These are phyloP conservation scores for Chiridota heheva DNA, from an alignment of 35 echinoderm and acorn worm genomes.

Conservation along the genomic window DNA sequence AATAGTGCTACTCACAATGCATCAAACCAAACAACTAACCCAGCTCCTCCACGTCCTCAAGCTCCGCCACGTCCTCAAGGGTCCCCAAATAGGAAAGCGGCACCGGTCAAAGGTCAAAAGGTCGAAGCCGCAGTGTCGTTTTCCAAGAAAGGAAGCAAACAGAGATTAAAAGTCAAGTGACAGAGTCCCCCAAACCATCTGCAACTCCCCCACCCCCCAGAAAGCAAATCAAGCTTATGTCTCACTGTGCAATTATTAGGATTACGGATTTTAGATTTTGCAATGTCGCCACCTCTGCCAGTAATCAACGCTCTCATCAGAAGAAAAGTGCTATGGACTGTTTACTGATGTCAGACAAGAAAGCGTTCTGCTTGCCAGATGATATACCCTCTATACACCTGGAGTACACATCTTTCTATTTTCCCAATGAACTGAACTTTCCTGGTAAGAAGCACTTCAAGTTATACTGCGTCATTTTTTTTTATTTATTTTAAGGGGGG, in stretches of 20 bases:
- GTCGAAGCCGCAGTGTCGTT: too few species aligned
- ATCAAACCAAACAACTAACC: neutral
- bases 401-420: slow-evolving; percentile 96
- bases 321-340: slow-evolving; percentile 24
- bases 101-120: slow-evolving; percentile 44
- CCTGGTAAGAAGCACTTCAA: slow-evolving; percentile 75
- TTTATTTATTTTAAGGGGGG: too few species aligned
- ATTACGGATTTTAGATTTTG: slow-evolving; percentile 62
- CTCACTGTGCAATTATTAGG: slow-evolving; percentile 74
- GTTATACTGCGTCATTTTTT: neutral
- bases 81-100: neutral
- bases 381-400: slow-evolving; percentile 93
- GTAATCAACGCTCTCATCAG: slow-evolving; percentile 21
- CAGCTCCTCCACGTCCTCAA: neutral
- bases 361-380: slow-evolving; percentile 68
- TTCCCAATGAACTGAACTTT: slow-evolving; percentile 91
- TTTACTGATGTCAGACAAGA: slow-evolving; percentile 87
- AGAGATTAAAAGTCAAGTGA: neutral
- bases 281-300: slow-evolving; percentile 33
- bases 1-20: neutral
- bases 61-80: slow-evolving; percentile 1
- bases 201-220: neutral
- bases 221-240: slow-evolving; percentile 81
- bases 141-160: slow-evolving; percentile 1
- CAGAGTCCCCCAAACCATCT: neutral